Percentiles rank a stretch among this genome's conserved stretches.
Evolutionary conservation across 2,888 invertebrate genomes (phyloP).

Genomic region (Ophonus ardosiacus): DNA sequence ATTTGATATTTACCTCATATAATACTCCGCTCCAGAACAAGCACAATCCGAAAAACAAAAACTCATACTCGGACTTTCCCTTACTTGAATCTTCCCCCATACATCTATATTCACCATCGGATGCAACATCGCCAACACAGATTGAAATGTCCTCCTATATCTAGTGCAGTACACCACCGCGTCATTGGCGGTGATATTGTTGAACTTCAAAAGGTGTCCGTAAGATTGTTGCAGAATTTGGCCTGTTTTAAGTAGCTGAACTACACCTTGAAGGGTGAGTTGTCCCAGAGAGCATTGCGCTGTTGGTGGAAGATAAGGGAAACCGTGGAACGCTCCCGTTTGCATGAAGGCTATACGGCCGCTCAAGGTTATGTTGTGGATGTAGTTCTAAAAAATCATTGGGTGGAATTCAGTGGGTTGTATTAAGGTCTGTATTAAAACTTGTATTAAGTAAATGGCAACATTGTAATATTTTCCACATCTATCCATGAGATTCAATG

Average conservation of each 20-base stretch:
- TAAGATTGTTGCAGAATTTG: constrained; percentile 81
- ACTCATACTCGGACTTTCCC: constrained; percentile 88
- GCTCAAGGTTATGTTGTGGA: constrained; percentile 78
- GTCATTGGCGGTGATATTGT: constrained; percentile 78
- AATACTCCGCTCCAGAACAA: constrained; percentile 83
- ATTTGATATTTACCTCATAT: constrained; percentile 75
- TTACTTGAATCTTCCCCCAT: constrained; percentile 81
- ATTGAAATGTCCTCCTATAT: constrained; percentile 94
- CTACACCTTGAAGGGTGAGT: constrained; percentile 88
- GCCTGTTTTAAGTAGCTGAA: constrained; percentile 90
- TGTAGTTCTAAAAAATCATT: constrained; percentile 78
- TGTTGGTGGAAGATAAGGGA: constrained; percentile 85
- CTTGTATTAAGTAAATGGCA: no score
- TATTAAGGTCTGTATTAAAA: no score
- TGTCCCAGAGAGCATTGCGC: constrained; percentile 90
- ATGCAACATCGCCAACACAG: constrained; percentile 88
- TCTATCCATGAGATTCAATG: no score
- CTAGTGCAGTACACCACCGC: constrained; percentile 88
- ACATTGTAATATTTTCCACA: no score
- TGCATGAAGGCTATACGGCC: constrained; percentile 86
- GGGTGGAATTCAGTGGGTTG: no score
- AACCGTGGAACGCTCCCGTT: constrained; percentile 90
- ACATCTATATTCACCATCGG: constrained; percentile 84
- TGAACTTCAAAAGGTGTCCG: constrained; percentile 75
- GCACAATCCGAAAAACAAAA: constrained; percentile 93